phyloP scores from a whole-genome alignment of 2,888 invertebrate species.

The Coelinius sp. region DNA sequence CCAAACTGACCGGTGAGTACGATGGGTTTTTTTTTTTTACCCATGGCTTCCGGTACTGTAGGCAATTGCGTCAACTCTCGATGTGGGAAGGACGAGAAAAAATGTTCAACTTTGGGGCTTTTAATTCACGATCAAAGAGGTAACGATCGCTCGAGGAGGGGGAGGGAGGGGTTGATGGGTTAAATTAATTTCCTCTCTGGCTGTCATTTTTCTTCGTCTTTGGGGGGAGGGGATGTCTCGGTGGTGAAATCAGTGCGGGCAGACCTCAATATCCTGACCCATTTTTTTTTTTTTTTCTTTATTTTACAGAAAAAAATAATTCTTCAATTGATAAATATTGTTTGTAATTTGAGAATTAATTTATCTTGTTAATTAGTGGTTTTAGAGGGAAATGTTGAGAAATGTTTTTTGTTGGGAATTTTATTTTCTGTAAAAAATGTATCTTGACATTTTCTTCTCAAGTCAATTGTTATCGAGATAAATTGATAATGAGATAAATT shows the following conservation, averaged over 20 bases:
- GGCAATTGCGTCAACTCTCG: neutral
- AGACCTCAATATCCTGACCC: neutral
- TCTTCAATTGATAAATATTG: too few species aligned
- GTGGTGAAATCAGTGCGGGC: conserved; percentile 18
- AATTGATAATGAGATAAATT: too few species aligned
- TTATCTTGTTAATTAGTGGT: too few species aligned
- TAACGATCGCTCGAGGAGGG: conserved; percentile 40
- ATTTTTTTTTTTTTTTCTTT: neutral
- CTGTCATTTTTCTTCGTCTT: conserved; percentile 17
- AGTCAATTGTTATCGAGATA: too few species aligned
- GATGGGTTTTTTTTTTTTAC: neutral
- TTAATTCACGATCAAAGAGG: conserved; percentile 70
- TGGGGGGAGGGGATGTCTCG: neutral
- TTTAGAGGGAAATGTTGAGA: too few species aligned
- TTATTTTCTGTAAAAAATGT: too few species aligned
- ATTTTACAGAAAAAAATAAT: too few species aligned
- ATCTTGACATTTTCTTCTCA: too few species aligned
- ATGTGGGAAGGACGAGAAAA: conserved; percentile 22
- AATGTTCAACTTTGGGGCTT: conserved; percentile 64
- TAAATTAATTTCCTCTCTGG: neutral
- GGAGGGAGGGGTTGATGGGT: conserved; percentile 10
- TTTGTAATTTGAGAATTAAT: too few species aligned
- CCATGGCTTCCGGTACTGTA: conserved; percentile 20
- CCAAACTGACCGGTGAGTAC: conserved; percentile 47
- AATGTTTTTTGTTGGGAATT: too few species aligned